These are phyloP conservation scores for Dinoponera quadriceps DNA, from an alignment of 1,140 invertebrate species.

Conservation along the genomic window DNA sequence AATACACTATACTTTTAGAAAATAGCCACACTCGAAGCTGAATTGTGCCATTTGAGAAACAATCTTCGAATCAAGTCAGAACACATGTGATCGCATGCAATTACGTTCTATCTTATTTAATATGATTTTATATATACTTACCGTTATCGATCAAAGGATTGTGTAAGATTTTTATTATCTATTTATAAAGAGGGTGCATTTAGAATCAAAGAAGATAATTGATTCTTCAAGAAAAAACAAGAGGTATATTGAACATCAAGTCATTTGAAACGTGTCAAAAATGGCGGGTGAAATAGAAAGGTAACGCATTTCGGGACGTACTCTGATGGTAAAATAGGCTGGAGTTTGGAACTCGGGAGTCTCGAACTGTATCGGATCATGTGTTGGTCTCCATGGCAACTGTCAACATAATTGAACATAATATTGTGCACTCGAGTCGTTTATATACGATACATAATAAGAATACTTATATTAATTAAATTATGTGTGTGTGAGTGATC, in stretches of 20 bases:
- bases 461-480: slow-evolving; percentile 1
- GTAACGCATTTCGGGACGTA: too few relatives aligned
- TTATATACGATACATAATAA: background rate
- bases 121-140: slow-evolving; percentile 29
- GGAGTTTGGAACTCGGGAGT: too few relatives aligned
- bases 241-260: too few relatives aligned
- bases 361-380: background rate
- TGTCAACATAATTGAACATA: background rate
- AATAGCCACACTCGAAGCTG: slow-evolving; percentile 60
- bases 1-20: slow-evolving; percentile 57
- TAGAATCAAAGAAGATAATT: background rate
- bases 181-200: background rate
- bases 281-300: too few relatives aligned
- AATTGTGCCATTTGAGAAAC: slow-evolving; percentile 55
- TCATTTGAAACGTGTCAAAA: too few relatives aligned
- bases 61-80: slow-evolving; percentile 1
- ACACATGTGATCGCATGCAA: background rate
- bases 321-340: too few relatives aligned
- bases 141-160: slow-evolving; percentile 15
- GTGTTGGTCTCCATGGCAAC: slow-evolving; percentile 2
- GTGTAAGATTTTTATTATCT: background rate
- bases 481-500: too few relatives aligned
- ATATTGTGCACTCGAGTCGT: background rate
- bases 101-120: slow-evolving; percentile 19
- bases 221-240: background rate